Evolutionary conservation across 2,888 invertebrate genomes (phyloP), one percentile per base, ranked within the genome.

Genomic region (Rhamphomyia laevipes): DNA sequence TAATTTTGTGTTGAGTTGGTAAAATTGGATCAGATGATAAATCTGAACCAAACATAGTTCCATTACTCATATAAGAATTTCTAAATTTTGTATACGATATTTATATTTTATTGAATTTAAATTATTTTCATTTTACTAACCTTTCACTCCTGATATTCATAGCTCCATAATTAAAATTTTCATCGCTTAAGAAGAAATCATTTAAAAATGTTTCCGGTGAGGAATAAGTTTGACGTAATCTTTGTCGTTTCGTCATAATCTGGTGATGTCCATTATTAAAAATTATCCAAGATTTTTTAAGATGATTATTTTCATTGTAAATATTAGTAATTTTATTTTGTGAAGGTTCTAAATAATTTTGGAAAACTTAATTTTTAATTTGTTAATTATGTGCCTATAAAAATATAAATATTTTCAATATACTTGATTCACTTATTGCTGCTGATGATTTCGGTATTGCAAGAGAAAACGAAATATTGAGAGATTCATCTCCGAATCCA

Each of bases 381-480:
- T 23, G 12, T 16, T n/a, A 45, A 27, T 27, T 15, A 37, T 12
- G 7, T 41, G 16, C 1, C 21, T 40, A 13, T 18, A 38, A 45
- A 12, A 7, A n/a, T 16, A n/a, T 23, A 4, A 12, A 27, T n/a
- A n/a, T 23, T 3, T 12, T 45, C 45, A 18, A 54, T 58, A 55
- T 55, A 57, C 60, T 56, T 49, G 49, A 53, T 51, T 60, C 61
- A 42, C 48, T 56, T 27, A 53, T 55, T 45, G 56, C 51, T 41
- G 54, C n/a, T 45, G 16, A 27, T 5, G 53, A 51, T 38, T 55
- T 56, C 31, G 68, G 63, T 48, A 67, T 58, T 12, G 67, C 66
- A 58, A 69, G 53, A 55, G 67, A 63, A 60, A 68, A 63, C 50
- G 70, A 70, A 59, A 70, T 67, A 59, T 67, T 63, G 59, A 69